phyloP scores from a whole-genome alignment of 1,140 invertebrate species.

The Hermatobates lingyangjiaoensis region DNA sequence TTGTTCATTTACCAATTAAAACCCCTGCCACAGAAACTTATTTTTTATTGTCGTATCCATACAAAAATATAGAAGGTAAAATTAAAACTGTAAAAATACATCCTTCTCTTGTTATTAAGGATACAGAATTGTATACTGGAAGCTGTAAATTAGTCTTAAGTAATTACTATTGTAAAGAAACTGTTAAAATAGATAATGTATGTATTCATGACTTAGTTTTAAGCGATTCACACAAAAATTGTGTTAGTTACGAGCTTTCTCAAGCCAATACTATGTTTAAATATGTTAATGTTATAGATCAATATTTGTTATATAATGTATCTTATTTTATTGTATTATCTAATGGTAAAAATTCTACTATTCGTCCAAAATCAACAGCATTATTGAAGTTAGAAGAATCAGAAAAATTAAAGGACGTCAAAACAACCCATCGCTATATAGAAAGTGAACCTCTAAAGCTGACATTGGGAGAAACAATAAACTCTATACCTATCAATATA shows the following conservation, averaged over 20 bases:
- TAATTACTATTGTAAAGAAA: slow-evolving; percentile 3
- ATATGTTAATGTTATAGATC: not conserved
- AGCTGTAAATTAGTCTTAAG: not conserved
- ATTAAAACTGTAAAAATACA: not conserved
- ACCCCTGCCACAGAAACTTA: not conserved
- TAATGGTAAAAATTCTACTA: not conserved
- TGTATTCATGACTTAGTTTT: not conserved
- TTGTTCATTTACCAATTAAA: not conserved
- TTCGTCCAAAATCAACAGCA: not conserved
- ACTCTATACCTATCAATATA: too few relatives aligned
- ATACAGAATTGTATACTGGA: not conserved
- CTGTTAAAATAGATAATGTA: not conserved
- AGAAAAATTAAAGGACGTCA: not conserved
- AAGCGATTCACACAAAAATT: not conserved
- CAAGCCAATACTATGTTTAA: not conserved
- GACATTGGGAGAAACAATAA: not conserved
- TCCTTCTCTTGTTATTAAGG: not conserved
- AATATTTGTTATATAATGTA: not conserved
- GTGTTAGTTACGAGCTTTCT: not conserved
- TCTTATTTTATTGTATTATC: not conserved
- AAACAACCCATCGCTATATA: not conserved
- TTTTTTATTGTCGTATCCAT: not conserved
- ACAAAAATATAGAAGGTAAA: not conserved
- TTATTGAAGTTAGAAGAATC: not conserved
- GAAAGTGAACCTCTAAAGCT: not conserved